These are phyloP conservation scores for Pantherophis alleghaniensis DNA, from an alignment of 2,797 vertebrate species.

Conservation along the genomic window DNA sequence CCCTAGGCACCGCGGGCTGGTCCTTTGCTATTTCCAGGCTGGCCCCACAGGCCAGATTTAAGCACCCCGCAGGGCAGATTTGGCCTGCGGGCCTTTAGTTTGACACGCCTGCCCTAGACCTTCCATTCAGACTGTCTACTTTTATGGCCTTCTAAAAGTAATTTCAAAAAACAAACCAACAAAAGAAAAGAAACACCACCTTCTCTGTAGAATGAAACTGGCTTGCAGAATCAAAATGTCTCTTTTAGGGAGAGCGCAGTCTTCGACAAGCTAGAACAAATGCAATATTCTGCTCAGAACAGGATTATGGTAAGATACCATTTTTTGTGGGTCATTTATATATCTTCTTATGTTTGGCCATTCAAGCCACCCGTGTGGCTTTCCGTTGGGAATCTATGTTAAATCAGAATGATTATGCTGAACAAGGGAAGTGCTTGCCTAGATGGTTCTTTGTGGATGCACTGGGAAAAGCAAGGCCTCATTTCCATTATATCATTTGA, in stretches of 20 bases:
- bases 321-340: not conserved
- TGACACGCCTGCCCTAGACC: not conserved
- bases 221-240: constrained; percentile 30
- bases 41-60: too few relatives aligned
- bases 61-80: too few relatives aligned
- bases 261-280: constrained; percentile 35
- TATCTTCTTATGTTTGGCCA: not conserved
- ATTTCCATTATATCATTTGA: constrained; percentile 3
- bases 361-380: not conserved
- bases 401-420: not conserved
- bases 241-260: constrained; percentile 21
- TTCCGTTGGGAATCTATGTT: not conserved
- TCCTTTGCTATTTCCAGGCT: too few relatives aligned
- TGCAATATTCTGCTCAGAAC: constrained; percentile 41
- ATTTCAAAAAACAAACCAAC: not conserved
- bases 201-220: constrained; percentile 20
- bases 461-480: not conserved
- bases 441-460: not conserved
- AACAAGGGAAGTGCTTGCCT: not conserved
- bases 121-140: constrained; percentile 31
- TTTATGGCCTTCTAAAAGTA: not conserved
- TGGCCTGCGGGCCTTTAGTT: too few relatives aligned
- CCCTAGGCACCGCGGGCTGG: fast-evolving
- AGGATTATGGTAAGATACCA: constrained; percentile 39
- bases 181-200: constrained; percentile 14